Percentiles rank a stretch among this genome's conserved stretches.
Evolutionary conservation across 2,797 vertebrate species (phyloP).

Genomic region (Valencia hispanica): DNA sequence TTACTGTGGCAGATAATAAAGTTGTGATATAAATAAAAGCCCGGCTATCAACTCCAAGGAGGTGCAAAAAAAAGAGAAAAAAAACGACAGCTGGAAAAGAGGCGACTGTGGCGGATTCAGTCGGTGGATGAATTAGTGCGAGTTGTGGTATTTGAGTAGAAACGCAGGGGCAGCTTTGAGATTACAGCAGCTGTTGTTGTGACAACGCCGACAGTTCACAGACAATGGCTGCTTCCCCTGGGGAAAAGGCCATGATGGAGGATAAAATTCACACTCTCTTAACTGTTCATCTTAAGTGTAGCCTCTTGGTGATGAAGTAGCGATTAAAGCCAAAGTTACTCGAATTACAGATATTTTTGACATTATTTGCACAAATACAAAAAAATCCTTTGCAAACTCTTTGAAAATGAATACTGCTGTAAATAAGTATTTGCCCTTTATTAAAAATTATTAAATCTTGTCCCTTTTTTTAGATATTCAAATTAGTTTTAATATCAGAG

Average conservation of each 20-base stretch:
- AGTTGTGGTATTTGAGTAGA: conserved; percentile 53
- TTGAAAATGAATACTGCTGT: background rate
- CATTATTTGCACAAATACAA: conserved; percentile 18
- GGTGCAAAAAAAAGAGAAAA: conserved; percentile 22
- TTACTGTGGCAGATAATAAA: conserved; percentile 35
- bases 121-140: conserved; percentile 22
- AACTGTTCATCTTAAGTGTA: conserved; percentile 35
- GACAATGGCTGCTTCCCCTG: conserved; percentile 58
- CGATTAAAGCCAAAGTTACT: conserved; percentile 23
- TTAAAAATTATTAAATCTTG: background rate
- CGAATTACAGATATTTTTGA: conserved; percentile 31
- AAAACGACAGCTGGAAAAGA: conserved; percentile 32
- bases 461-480: background rate
- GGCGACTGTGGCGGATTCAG: conserved; percentile 30
- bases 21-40: conserved; percentile 48
- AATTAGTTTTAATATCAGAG: background rate
- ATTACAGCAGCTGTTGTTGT: conserved; percentile 70
- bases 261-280: conserved; percentile 63
- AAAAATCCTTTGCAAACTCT: background rate
- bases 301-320: conserved; percentile 38
- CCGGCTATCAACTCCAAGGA: conserved; percentile 36
- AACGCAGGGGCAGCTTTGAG: conserved; percentile 47
- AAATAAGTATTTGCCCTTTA: background rate
- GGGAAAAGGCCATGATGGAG: conserved; percentile 60
- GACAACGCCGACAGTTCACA: conserved; percentile 69